These are phyloP conservation scores for Crematogaster levior DNA, from an alignment of 2,888 invertebrate genomes.

Conservation along the genomic window DNA sequence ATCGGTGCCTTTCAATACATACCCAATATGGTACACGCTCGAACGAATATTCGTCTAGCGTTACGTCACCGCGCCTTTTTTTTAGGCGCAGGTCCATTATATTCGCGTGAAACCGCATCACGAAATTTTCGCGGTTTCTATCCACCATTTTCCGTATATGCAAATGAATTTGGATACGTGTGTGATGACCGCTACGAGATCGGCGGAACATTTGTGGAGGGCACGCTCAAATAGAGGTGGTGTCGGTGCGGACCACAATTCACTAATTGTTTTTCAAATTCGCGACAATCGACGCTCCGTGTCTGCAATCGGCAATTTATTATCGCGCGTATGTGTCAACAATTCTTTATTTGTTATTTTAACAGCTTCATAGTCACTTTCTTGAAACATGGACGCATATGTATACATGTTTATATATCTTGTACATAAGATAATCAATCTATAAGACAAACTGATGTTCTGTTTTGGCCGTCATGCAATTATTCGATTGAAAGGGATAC, in stretches of 20 bases:
- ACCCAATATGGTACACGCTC: conserved; percentile 43
- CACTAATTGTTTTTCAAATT: conserved; percentile 84
- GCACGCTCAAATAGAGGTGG: conserved; percentile 59
- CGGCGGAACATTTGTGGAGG: conserved; percentile 67
- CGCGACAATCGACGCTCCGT: conserved; percentile 78
- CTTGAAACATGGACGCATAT: background rate
- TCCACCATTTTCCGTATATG: conserved; percentile 66
- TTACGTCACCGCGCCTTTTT: conserved; percentile 38
- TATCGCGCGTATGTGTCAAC: conserved; percentile 13
- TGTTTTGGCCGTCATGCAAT: conserved; percentile 28
- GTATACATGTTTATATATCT: background rate
- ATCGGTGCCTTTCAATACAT: conserved; percentile 29
- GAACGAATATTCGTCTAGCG: conserved; percentile 51
- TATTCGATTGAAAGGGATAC: conserved; percentile 38
- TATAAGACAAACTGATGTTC: conserved; percentile 10
- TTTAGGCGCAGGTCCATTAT: conserved; percentile 50
- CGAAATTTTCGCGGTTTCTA: conserved; percentile 56
- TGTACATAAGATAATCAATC: background rate
- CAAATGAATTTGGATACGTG: conserved; percentile 75
- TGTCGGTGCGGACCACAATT: conserved; percentile 78
- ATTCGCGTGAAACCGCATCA: conserved; percentile 52
- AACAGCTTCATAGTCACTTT: background rate
- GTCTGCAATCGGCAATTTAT: conserved; percentile 69
- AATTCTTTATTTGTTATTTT: conserved; percentile 1
- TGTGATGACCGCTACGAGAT: conserved; percentile 71